Base-by-base conservation (phyloP, 1,140 invertebrate species). In the Agrilus planipennis region DNA sequence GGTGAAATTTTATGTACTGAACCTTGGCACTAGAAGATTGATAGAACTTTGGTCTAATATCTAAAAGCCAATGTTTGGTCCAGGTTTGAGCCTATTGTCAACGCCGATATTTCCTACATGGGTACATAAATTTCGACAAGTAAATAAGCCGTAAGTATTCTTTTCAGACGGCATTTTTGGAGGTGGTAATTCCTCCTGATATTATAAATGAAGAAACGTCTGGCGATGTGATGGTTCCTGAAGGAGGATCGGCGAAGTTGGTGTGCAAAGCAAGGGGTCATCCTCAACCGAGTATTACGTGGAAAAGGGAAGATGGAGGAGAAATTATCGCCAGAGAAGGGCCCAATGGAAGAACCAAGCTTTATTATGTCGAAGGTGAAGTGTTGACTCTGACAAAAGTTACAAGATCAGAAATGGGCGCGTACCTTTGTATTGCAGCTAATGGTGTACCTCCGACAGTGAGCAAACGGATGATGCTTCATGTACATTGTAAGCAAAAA, bases 121-220 rank as follows among this genome's bases (percentile, higher is more conserved):
- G n/a, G n/a, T n/a, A n/a, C n/a, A n/a, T n/a, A n/a, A n/a, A n/a
- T n/a, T n/a, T n/a, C n/a, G n/a, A n/a, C n/a, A n/a, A n/a, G n/a
- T n/a, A n/a, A n/a, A n/a, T n/a, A n/a, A n/a, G n/a, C n/a, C n/a
- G 5, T 20, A 23, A 18, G 32, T 47, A 20, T 12, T 40, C 45
- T 46, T 55, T 57, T 29, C 62, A 87, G 84, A 87, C 82, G 32
- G 85, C 83, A 44, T 83, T 74, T 57, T 60, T 89, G 51, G 85
- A 89, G 63, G 85, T 90, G 29, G 86, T 90, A 1, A 89, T 91
- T 51, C 87, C 89, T 11, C 89, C 89, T 19, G 87, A 91, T 55
- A 90, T 92, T 47, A 73, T 88, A 39, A 84, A 84, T 51, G 81
- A 89, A 53, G 84, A 90, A 53, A 88, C 85, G 3, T 84, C 86